Base-by-base conservation (phyloP, 2,113 vertebrate species). In the Varanus komodoensis region DNA sequence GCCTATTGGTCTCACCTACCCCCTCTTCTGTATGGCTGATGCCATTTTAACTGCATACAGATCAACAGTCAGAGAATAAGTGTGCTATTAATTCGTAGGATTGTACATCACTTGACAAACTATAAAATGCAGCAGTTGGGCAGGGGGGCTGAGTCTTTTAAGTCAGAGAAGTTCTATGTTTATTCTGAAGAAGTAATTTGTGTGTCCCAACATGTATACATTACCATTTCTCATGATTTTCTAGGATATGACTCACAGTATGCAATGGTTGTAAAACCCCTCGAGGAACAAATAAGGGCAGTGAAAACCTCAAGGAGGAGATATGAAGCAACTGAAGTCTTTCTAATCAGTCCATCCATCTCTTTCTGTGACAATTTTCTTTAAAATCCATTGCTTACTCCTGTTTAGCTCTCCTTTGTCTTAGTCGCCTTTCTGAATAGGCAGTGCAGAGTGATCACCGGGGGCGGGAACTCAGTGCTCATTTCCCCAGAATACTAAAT, bases 191-290 rank as follows among this genome's bases (percentile, higher is more conserved):
- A 44, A 57, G 38, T 64, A 8, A 15, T 75, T 38, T 44, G 34
- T 89, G 29, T 48, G 38, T 74, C 50, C 50, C 50, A 89, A 44
- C 52, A 89, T 75, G 80, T 74, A 89, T 84, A 83, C n/a, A 89
- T 38, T 29, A 71, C 52, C 48, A 21, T 1, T 75, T 89, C 81
- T 21, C 69, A 75, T 73, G 75, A 83, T 77, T 67, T 89, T 67
- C 38, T 67, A 84, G 71, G 69, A 89, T 84, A 89, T 89, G 71
- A 89, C 81, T 89, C 81, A 88, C 29, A 89, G 7, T 21, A 67
- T 77, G 57, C 29, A 84, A 89, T 25, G 38, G 64, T 57, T 57
- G n/a, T 64, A 64, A 64, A 38, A 38, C 44, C 29, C 34, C 25
- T 74, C 23, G 34, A 61, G 38, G 14, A 61, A 87, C 23, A 4